Evolutionary conservation across 2,888 invertebrate genomes (phyloP), one percentile per base, ranked within the genome.

Genomic region (Zygothrica quintamaculata): DNA sequence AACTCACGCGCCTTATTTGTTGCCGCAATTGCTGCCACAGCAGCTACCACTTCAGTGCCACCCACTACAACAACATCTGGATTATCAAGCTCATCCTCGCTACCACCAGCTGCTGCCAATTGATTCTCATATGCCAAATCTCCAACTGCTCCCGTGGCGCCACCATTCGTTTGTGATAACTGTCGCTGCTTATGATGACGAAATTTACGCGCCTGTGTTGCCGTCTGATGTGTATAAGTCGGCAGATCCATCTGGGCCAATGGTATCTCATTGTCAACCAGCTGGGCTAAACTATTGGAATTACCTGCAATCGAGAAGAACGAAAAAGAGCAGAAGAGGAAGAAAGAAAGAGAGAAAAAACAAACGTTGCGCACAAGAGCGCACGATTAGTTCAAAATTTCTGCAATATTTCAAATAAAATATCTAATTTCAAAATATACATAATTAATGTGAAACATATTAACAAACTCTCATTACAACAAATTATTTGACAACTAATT

Each of bases 191-290:
- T 89, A 64, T 89, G 89, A 73, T 88, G 89, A 1, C 89, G 84
- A 59, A 87, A 88, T 51, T 88, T 88, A 12, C 89, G 77, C 29
- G 71, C 48, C 65, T 75, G 80, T 9, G 76, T 73, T 12, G 79
- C 75, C 42, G 85, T 77, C 42, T 74, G 77, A n/a, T 79, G 81
- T 4, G 65, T 71, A 25, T 78, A 77, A 3, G 87, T 76, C 11
- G 90, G 89, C 47, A 87, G 84, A 55, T 90, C 90, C 89, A 90
- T 89, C 44, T 90, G 92, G 51, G 93, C 93, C 82, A 94, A 87
- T 46, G 94, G 94, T 68, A 93, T 92, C 90, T 94, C 94, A 86
- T 93, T 94, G 74, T 92, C 92, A 69, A 94, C 93, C 84, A 94
- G 91, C 86, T 94, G 94, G 56, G 93, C 93, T 89, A 94, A 92